Base-by-base conservation (phyloP, 2,797 vertebrate species). In the Falco berigora region DNA sequence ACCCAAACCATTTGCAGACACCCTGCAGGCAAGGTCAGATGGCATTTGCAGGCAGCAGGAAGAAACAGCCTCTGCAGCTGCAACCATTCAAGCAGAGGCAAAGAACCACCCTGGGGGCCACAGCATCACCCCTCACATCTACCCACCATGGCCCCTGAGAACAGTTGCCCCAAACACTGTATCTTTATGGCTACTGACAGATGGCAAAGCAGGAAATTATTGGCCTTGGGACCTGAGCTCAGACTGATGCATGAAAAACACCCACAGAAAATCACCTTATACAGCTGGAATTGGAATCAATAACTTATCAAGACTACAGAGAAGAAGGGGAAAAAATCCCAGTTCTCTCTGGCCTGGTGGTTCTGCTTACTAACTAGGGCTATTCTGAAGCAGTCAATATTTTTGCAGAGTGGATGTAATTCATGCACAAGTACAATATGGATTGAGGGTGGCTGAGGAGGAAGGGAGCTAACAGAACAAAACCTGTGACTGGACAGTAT, bases 231-330 rank as follows among this genome's bases (percentile, higher is more conserved):
- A 92, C 28, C 77, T 10, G 15, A 84, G 74, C 66, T 88, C 64
- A 84, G 69, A 53, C 42, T 66, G 55, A 81, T 52, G 38, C 59
- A 52, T 66, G 58, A 92, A 90, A 92, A 92, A 68, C 50, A 72
- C 11, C 32, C 47, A 53, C 50, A 92, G 83, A 93, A 91, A 90
- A 92, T 36, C 83, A 88, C 32, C 50, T 78, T 72, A 55, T 66
- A 52, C 55, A 73, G 77, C 77, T 79, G 47, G 32, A 92, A 88
- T 18, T 78, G 73, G 40, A 90, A 97, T 94, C 22, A 0, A 73
- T 90, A 92, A 72, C 73, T 90, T 93, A 96, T 58, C 86, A 92
- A 34, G 73, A 32, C 38, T 86, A 69, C 67, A 82, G 80, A 94
- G 49, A 73, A 91, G 52, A 42, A 36, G 1, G 4, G 34, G 16